These are phyloP conservation scores for Phyllotis vaccarum DNA, from an alignment of 2,797 vertebrate genomes.

Conservation along the genomic window DNA sequence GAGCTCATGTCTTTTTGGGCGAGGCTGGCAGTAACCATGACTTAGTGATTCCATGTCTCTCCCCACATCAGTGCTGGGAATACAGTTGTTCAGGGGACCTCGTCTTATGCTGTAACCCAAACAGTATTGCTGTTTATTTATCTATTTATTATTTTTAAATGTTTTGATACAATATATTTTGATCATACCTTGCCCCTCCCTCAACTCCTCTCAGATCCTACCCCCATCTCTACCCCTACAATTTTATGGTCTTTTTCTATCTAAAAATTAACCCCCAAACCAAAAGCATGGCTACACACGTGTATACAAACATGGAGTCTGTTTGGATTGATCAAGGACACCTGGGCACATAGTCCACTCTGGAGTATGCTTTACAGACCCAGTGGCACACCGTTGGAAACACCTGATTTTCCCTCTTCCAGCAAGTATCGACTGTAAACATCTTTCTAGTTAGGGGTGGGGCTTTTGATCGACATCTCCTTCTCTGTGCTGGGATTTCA, in stretches of 20 bases:
- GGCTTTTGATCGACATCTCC: not conserved
- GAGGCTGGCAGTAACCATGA: not conserved
- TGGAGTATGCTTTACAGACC: not conserved
- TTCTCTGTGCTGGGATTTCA: not conserved
- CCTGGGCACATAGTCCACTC: not conserved
- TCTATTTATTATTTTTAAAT: not conserved
- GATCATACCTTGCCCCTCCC: not conserved
- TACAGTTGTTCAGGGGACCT: not conserved
- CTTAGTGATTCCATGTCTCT: not conserved
- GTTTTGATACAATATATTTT: not conserved
- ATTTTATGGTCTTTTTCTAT: not conserved
- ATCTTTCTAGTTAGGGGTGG: not conserved
- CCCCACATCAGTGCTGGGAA: not conserved
- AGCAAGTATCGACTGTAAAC: not conserved
- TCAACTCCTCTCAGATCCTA: not conserved
- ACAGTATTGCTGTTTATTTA: no score
- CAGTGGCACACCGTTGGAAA: not conserved
- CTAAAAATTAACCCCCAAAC: not conserved
- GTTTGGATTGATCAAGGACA: not conserved
- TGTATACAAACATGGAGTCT: not conserved
- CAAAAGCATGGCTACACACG: not conserved
- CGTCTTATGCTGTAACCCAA: not conserved
- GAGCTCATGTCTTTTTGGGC: not conserved
- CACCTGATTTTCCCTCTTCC: not conserved
- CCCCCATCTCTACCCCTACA: not conserved